phyloP scores from a whole-genome alignment of 2,113 vertebrate genomes.

The Tricholaema leucomelas region DNA sequence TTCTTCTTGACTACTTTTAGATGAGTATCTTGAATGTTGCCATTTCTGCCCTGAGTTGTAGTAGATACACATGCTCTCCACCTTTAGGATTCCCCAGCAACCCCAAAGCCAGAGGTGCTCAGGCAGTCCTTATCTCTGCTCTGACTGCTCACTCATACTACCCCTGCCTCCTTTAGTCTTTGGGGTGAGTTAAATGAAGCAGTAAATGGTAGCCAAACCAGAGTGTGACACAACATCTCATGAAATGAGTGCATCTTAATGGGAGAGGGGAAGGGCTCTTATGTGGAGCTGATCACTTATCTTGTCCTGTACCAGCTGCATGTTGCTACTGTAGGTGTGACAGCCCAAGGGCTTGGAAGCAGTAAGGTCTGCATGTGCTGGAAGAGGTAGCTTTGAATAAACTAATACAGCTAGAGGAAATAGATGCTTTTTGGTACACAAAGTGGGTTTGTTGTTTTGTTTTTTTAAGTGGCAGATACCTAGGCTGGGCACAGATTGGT shows the following conservation, averaged over 20 bases:
- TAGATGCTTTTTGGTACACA: background rate
- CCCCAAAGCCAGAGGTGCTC: background rate
- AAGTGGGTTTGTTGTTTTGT: too few species aligned
- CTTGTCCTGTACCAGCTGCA: background rate
- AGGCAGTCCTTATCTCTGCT: background rate
- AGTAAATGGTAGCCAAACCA: background rate
- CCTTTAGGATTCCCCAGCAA: background rate
- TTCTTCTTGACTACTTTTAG: background rate
- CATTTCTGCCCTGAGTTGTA: background rate
- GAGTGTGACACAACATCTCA: background rate
- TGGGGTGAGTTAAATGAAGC: background rate
- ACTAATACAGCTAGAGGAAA: background rate
- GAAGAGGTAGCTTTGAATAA: background rate
- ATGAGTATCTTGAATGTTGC: background rate
- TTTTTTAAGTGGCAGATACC: background rate
- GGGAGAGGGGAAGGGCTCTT: background rate
- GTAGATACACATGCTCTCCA: background rate
- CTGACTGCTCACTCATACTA: background rate
- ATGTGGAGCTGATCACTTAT: accelerated
- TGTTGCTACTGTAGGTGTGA: background rate
- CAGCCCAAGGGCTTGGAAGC: background rate
- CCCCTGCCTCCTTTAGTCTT: background rate
- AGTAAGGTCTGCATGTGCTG: background rate
- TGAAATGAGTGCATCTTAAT: too few species aligned
- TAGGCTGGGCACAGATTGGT: background rate